phyloP scores from a whole-genome alignment of 2,888 invertebrate genomes.

The Dilophus febrilis region DNA sequence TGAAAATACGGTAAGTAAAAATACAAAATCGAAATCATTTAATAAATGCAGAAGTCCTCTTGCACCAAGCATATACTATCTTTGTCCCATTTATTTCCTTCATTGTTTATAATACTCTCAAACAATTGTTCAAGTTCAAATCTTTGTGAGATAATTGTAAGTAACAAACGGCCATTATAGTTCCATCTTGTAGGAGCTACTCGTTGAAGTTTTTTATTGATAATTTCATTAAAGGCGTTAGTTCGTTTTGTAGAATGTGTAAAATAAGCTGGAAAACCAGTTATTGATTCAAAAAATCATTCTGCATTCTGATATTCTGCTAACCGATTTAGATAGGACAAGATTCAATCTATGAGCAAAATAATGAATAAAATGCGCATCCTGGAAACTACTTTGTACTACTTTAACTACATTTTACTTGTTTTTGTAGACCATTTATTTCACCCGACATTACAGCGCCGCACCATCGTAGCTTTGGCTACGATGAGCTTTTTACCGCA shows the following conservation, averaged over 20 bases:
- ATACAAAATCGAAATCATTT: slow-evolving; percentile 4
- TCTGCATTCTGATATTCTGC: too few relatives aligned
- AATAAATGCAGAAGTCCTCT: slow-evolving; percentile 4
- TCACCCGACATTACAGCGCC: slow-evolving; percentile 12
- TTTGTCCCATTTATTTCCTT: neutral
- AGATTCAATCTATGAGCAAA: slow-evolving; percentile 14
- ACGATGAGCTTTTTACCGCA: slow-evolving; percentile 10
- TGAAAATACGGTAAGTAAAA: slow-evolving; percentile 4
- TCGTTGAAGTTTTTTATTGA: slow-evolving; percentile 8
- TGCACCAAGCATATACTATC: slow-evolving; percentile 4
- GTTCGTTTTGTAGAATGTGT: slow-evolving; percentile 12
- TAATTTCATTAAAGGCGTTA: slow-evolving; percentile 7
- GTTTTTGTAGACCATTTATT: slow-evolving; percentile 14
- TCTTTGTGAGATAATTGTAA: slow-evolving; percentile 9
- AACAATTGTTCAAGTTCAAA: neutral
- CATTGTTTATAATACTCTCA: slow-evolving; percentile 1
- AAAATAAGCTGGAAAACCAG: slow-evolving; percentile 11
- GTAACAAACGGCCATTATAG: slow-evolving; percentile 9
- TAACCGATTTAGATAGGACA: slow-evolving; percentile 7
- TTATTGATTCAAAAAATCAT: too few relatives aligned
- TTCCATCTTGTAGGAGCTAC: slow-evolving; percentile 12
- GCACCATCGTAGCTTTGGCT: slow-evolving; percentile 15
- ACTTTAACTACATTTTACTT: slow-evolving; percentile 12
- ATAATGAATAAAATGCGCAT: slow-evolving; percentile 15
- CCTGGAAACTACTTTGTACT: too few relatives aligned